Percentiles rank a stretch among this genome's conserved stretches.
phyloP scores from a whole-genome alignment of 2,113 vertebrate species.

The Lipophrys pholis region DNA sequence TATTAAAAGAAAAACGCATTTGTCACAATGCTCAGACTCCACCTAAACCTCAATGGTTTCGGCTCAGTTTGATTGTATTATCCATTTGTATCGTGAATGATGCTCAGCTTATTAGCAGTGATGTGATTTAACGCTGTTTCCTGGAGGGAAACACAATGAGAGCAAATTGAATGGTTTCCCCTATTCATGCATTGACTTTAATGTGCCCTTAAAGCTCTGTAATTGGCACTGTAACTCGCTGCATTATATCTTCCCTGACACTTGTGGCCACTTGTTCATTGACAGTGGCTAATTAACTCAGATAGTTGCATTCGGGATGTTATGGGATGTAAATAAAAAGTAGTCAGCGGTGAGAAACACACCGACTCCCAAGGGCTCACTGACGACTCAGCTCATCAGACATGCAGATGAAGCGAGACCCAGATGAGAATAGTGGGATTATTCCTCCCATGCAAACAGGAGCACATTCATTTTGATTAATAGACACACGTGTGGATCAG shows the following conservation, averaged over 20 bases:
- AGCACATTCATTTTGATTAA: slow-evolving; percentile 20
- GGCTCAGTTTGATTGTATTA: slow-evolving; percentile 40
- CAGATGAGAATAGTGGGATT: slow-evolving; percentile 28
- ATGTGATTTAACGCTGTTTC: slow-evolving; percentile 57
- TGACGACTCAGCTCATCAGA: slow-evolving; percentile 9
- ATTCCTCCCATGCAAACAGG: slow-evolving; percentile 8
- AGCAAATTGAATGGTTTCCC: slow-evolving; percentile 47
- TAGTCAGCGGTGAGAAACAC: slow-evolving; percentile 10
- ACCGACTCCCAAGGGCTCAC: slow-evolving; percentile 9
- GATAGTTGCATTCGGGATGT: slow-evolving; percentile 24
- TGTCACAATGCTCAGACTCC: background rate
- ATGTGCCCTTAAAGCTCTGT: slow-evolving; percentile 48
- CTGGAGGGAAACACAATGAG: slow-evolving; percentile 53
- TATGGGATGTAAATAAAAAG: slow-evolving; percentile 28
- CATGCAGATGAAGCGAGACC: slow-evolving; percentile 17
- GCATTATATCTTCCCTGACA: slow-evolving; percentile 35
- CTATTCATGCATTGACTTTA: slow-evolving; percentile 53
- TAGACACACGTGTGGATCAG: slow-evolving; percentile 13
- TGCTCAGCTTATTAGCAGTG: slow-evolving; percentile 42
- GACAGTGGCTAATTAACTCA: slow-evolving; percentile 50
- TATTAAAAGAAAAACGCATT: slow-evolving; percentile 21
- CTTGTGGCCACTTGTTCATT: slow-evolving; percentile 47
- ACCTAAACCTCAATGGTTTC: slow-evolving; percentile 28
- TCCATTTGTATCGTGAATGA: slow-evolving; percentile 50
- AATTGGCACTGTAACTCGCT: slow-evolving; percentile 31